Evolutionary conservation across 2,888 invertebrate genomes (phyloP).

Genomic region (Athalia circularis): DNA sequence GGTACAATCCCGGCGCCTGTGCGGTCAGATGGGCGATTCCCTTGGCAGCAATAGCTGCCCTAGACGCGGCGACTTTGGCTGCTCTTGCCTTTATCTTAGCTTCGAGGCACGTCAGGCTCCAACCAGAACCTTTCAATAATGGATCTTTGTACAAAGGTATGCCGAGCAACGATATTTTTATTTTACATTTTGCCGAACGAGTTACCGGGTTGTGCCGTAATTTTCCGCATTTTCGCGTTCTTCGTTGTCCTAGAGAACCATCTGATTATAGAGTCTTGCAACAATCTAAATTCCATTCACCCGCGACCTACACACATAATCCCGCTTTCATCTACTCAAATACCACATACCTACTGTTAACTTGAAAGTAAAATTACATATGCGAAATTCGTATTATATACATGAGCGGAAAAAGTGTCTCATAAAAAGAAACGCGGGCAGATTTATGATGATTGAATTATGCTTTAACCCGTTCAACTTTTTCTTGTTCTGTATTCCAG

Average conservation of each 20-base stretch:
- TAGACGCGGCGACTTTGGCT: slow-evolving; percentile 90
- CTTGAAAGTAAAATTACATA: neutral
- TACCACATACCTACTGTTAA: neutral
- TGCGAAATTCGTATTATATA: slow-evolving; percentile 13
- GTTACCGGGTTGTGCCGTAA: neutral
- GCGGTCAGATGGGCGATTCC: slow-evolving; percentile 95
- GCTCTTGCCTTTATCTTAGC: slow-evolving; percentile 95
- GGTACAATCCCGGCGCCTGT: slow-evolving; percentile 84
- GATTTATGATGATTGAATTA: neutral
- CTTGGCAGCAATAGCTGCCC: slow-evolving; percentile 91
- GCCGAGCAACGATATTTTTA: neutral
- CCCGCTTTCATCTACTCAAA: neutral
- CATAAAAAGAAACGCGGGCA: neutral
- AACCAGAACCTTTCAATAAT: slow-evolving; percentile 84
- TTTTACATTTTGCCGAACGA: neutral
- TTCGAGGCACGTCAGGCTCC: slow-evolving; percentile 89
- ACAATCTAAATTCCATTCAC: slow-evolving; percentile 15
- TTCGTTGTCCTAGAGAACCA: neutral
- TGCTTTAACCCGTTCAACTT: slow-evolving; percentile 64
- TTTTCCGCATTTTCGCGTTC: neutral
- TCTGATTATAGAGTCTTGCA: neutral
- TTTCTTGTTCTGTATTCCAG: slow-evolving; percentile 74
- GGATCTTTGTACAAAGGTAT: slow-evolving; percentile 81
- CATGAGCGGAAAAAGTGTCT: slow-evolving; percentile 6
- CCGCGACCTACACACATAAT: neutral